Percentiles rank a stretch among this genome's conserved stretches.
These are phyloP conservation scores for Eugnorisma glareosa DNA, from an alignment of 2,888 invertebrate genomes.

Conservation along the genomic window DNA sequence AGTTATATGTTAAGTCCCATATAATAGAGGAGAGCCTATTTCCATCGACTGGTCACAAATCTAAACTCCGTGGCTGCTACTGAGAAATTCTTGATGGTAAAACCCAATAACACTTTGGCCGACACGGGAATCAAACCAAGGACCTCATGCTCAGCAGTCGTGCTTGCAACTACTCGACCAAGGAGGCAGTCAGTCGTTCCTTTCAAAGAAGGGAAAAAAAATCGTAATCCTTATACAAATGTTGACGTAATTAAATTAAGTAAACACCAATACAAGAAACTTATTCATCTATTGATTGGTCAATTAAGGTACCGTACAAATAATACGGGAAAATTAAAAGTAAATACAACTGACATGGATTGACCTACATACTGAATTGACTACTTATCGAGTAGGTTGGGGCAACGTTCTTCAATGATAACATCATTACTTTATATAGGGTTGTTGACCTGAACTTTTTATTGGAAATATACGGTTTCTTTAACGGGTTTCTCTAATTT, in stretches of 20 bases:
- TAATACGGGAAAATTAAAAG: conserved; percentile 21
- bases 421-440: conserved; percentile 10
- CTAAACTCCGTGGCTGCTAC: no score
- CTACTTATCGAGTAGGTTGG: conserved; percentile 10
- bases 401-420: conserved; percentile 18
- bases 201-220: neutral
- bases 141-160: no score
- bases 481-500: neutral
- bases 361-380: conserved; percentile 28
- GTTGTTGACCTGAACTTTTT: conserved; percentile 8
- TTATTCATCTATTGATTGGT: conserved; percentile 4
- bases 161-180: no score
- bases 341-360: neutral
- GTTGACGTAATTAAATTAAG: neutral
- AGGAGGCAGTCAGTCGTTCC: neutral
- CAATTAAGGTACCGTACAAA: conserved; percentile 21
- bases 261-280: neutral
- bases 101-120: no score
- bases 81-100: no score
- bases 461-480: neutral
- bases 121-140: no score
- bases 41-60: no score
- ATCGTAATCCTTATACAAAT: neutral
- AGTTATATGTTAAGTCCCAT: no score
- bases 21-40: no score